A percentile compares a stretch with the other conserved stretches of the same genome.
phyloP scores from a whole-genome alignment of 2,113 vertebrate species.

The Eidolon helvum region DNA sequence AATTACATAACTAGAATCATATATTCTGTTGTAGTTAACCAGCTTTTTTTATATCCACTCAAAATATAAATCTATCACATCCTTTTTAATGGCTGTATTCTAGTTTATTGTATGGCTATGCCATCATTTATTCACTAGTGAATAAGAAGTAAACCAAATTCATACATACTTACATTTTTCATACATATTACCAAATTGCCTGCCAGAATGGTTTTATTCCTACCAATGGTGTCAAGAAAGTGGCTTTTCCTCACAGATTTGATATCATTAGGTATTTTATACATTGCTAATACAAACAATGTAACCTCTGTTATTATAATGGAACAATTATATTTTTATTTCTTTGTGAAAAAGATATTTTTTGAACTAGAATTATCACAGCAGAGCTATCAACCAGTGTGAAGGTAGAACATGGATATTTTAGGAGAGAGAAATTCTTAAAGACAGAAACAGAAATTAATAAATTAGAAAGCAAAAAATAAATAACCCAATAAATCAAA shows the following conservation, averaged over 20 bases:
- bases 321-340: background rate
- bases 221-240: background rate
- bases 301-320: background rate
- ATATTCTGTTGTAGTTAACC: background rate
- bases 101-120: background rate
- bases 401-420: background rate
- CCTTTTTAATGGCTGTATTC: background rate
- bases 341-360: background rate
- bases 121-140: background rate
- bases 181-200: background rate
- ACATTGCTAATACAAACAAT: background rate
- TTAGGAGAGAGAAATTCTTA: background rate
- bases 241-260: background rate
- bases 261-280: background rate
- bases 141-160: background rate
- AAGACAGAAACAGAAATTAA: background rate
- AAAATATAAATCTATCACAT: background rate
- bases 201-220: background rate
- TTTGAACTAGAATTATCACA: conserved; percentile 9
- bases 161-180: background rate
- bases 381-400: background rate
- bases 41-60: background rate
- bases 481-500: background rate
- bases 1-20: background rate
- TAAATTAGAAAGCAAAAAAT: background rate